Percentiles rank a stretch among this genome's conserved stretches.
phyloP scores from a whole-genome alignment of 2,113 vertebrate genomes.

The Naja naja region DNA sequence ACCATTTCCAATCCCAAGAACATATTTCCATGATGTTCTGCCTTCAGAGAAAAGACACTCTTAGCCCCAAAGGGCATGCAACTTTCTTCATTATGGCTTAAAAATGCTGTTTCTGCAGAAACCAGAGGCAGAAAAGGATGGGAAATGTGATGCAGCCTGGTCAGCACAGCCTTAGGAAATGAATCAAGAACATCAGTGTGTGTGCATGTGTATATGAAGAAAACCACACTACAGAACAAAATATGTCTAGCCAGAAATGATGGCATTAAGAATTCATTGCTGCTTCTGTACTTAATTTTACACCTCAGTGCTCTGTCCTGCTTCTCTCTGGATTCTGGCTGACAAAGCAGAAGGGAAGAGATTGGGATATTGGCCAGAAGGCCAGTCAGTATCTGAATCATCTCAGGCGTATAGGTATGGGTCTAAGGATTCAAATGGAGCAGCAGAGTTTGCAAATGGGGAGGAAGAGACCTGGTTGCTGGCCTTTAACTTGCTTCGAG shows the following conservation, averaged over 20 bases:
- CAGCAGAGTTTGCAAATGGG: neutral
- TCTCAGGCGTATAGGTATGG: neutral
- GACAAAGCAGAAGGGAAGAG: conserved; percentile 25
- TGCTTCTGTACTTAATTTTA: conserved; percentile 73
- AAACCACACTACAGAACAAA: conserved; percentile 45
- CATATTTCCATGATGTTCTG: neutral
- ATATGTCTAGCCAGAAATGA: conserved; percentile 43
- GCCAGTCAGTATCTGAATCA: conserved; percentile 47
- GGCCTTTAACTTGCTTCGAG: neutral
- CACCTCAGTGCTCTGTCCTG: conserved; percentile 64
- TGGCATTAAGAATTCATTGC: conserved; percentile 71
- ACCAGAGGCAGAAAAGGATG: neutral
- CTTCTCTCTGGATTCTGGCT: conserved; percentile 51
- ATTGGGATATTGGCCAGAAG: conserved; percentile 38
- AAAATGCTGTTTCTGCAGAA: neutral
- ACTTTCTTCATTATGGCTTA: neutral
- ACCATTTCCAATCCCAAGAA: neutral
- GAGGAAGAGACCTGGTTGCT: neutral
- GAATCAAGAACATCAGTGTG: conserved; percentile 51
- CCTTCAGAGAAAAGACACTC: neutral
- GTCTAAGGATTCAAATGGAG: neutral
- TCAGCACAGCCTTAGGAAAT: conserved; percentile 32
- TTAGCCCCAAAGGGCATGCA: neutral
- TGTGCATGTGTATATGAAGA: conserved; percentile 1
- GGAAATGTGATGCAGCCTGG: conserved; percentile 25